phyloP scores from a whole-genome alignment of 2,888 invertebrate species.

The Idaea straminata region DNA sequence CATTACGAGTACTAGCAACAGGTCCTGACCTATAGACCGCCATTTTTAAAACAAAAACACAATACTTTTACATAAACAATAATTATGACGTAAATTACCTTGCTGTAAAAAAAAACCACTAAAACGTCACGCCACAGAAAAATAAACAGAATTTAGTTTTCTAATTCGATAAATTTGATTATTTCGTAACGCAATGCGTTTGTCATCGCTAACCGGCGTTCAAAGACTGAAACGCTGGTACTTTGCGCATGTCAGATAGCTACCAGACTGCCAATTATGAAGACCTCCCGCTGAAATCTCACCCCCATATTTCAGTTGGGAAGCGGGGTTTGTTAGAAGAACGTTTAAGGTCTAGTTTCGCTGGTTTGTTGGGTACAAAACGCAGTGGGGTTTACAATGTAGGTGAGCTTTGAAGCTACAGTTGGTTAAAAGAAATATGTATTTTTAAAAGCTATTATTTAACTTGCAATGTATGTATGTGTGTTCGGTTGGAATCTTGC shows the following conservation, averaged over 20 bases:
- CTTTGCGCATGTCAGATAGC: conserved; percentile 64
- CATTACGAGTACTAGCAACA: background rate
- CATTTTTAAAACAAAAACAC: background rate
- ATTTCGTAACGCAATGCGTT: conserved; percentile 38
- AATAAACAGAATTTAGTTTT: background rate
- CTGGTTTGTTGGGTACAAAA: conserved; percentile 40
- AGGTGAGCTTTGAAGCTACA: conserved; percentile 56
- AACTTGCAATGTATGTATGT: background rate
- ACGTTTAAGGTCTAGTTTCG: conserved; percentile 29
- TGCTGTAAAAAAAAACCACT: background rate
- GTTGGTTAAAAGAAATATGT: conserved; percentile 51
- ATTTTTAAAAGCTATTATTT: background rate
- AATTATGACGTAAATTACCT: background rate
- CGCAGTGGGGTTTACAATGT: conserved; percentile 34
- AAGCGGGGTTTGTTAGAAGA: conserved; percentile 18
- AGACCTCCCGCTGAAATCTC: conserved; percentile 40
- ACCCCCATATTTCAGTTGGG: conserved; percentile 11
- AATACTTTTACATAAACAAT: background rate
- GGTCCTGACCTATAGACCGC: background rate
- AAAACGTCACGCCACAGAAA: background rate
- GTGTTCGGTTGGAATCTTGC: background rate
- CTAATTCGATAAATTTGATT: background rate
- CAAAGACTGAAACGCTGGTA: conserved; percentile 45
- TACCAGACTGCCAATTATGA: conserved; percentile 38
- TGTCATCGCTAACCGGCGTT: conserved; percentile 40